Evolutionary conservation across 1,140 invertebrate species (phyloP).

Genomic region (Atopsyche davidsoni): DNA sequence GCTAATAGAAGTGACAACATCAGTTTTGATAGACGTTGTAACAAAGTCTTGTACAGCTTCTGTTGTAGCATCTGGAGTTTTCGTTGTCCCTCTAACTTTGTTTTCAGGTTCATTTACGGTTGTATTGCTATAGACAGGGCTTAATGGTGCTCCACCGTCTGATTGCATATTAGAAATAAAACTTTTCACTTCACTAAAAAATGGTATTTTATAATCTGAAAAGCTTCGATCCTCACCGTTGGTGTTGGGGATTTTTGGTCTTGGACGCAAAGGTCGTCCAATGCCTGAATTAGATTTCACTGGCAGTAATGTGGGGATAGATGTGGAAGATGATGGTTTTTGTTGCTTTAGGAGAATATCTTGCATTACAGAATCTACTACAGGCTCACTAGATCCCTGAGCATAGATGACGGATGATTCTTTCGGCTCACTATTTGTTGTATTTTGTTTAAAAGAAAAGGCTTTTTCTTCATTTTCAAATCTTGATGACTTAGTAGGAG

Average conservation of each 20-base stretch:
- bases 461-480: not conserved
- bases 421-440: slow-evolving; percentile 7
- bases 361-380: slow-evolving; percentile 35
- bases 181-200: slow-evolving; percentile 32
- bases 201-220: slow-evolving; percentile 25
- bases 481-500: not conserved
- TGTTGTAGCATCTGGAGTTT: slow-evolving; percentile 34
- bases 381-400: slow-evolving; percentile 37
- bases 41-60: slow-evolving; percentile 30
- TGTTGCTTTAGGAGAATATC: slow-evolving; percentile 30
- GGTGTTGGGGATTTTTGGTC: slow-evolving; percentile 39
- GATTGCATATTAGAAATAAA: slow-evolving; percentile 33
- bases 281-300: slow-evolving; percentile 56
- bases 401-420: slow-evolving; percentile 25
- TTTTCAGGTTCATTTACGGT: not conserved
- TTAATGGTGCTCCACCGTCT: slow-evolving; percentile 2
- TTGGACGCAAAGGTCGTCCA: slow-evolving; percentile 48
- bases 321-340: slow-evolving; percentile 38
- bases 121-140: not conserved
- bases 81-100: slow-evolving; percentile 36
- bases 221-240: slow-evolving; percentile 35
- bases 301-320: slow-evolving; percentile 53
- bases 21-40: slow-evolving; percentile 30
- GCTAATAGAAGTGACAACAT: slow-evolving; percentile 32
- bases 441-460: not conserved